These are phyloP conservation scores for Stenichneumon culpator DNA, from an alignment of 2,888 invertebrate genomes.

Conservation along the genomic window DNA sequence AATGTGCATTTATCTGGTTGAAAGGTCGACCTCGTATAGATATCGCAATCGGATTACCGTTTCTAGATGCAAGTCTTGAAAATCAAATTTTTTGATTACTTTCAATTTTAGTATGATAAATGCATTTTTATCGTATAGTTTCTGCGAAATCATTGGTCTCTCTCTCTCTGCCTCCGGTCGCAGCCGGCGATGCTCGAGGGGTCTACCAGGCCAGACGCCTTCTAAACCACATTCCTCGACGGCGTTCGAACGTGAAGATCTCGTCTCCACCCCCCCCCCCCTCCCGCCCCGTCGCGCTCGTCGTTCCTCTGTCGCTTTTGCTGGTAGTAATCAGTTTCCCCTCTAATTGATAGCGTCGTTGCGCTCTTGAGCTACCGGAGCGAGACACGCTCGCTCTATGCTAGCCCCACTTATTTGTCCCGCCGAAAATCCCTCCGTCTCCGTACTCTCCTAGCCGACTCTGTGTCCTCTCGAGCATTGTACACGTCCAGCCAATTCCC, in stretches of 20 bases:
- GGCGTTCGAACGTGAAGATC: conserved; percentile 68
- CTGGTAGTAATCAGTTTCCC: conserved; percentile 56
- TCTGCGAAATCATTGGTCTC: conserved; percentile 29
- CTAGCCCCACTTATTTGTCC: conserved; percentile 4
- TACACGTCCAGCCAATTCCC: background rate
- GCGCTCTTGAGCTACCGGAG: conserved; percentile 50
- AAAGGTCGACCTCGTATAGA: no score
- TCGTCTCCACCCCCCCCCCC: conserved; percentile 30
- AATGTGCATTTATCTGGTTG: no score
- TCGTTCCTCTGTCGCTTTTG: background rate
- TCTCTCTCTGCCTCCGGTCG: background rate
- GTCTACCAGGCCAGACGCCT: conserved; percentile 52
- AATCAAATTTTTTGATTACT: no score
- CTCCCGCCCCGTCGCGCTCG: background rate
- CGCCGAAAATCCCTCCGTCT: conserved; percentile 15
- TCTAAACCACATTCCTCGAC: conserved; percentile 70
- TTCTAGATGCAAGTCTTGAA: no score
- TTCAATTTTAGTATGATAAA: background rate
- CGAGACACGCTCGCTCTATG: conserved; percentile 31
- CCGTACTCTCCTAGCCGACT: background rate
- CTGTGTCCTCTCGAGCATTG: background rate
- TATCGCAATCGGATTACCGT: no score
- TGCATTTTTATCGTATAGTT: background rate
- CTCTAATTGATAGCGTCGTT: conserved; percentile 57
- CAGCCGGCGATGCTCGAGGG: conserved; percentile 33